Base-by-base conservation (phyloP, 1,140 invertebrate species). In the Drosophila lacteicornis region DNA sequence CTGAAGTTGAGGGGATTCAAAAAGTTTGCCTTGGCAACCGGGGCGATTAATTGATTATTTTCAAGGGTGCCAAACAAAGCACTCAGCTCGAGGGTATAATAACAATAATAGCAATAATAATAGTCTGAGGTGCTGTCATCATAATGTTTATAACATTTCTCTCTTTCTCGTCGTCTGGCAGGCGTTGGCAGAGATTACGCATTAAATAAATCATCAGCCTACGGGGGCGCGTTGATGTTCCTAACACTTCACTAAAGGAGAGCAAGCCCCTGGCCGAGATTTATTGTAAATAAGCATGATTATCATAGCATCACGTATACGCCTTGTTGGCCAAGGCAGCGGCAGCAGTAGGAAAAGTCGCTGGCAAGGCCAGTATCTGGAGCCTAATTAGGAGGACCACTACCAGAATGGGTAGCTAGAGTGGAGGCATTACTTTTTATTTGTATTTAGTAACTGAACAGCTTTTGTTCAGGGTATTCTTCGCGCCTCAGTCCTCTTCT, bases 201-300 rank as follows among this genome's bases (percentile, higher is more conserved):
- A 88, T 87, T 88, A 87, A 88, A 87, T 87, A 87, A 87, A 87
- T 87, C 84, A 87, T 87, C 84, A 69, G 75, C 75, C 57, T 58
- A 62, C 43, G 68, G 73, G 67, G 53, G 47, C 53, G 79, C 82
- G 76, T 78, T 50, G 75, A 70, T 86, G 69, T 50, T 74, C 73
- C 84, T 73, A 86, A 83, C 83, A 88, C 84, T 87, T 88, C 84
- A 80, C 65, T 80, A 43, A n/a, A 47, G 42, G 5, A 45, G 62
- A 53, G 30, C 77, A 51, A 67, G 74, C 62, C 43, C 61, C 56
- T 59, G 49, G 84, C 47, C 62, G 73, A 88, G 84, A 87, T 87
- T 87, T 87, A 87, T 88, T 87, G 85, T 87, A 81, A 87, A 87
- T 87, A 87, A 88, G 84, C 84, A 84, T 88, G 84, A 87, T 87